These are phyloP conservation scores for Heteractis magnifica DNA, from an alignment of 92 coral and sea anemone species.

Conservation along the genomic window DNA sequence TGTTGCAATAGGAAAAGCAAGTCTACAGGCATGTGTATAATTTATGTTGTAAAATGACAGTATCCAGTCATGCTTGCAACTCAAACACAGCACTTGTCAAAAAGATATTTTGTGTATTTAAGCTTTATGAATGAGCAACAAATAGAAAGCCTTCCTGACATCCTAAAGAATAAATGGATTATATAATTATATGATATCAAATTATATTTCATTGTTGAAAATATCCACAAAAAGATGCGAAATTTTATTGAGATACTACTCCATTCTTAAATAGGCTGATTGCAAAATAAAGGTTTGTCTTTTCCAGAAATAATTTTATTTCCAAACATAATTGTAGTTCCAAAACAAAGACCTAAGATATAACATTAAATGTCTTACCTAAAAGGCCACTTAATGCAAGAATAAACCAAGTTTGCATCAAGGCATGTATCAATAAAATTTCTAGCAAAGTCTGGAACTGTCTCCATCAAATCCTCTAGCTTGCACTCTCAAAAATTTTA, in stretches of 20 bases:
- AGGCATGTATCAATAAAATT: constrained; percentile 73
- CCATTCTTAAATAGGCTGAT: constrained; percentile 9
- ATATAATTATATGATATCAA: not conserved
- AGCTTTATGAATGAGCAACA: not conserved
- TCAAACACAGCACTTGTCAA: not conserved
- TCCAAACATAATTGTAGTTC: not conserved
- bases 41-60: constrained; percentile 3
- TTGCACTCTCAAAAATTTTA: not conserved
- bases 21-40: not conserved
- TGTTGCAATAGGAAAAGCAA: not conserved
- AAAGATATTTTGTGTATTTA: not conserved
- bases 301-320: not conserved
- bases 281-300: constrained; percentile 7
- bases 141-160: not conserved
- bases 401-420: constrained; percentile 63
- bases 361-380: constrained; percentile 47
- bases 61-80: not conserved
- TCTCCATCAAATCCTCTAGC: constrained; percentile 59
- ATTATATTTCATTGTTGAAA: not conserved
- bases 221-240: not conserved
- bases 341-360: not conserved
- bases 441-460: constrained; percentile 87
- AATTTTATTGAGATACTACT: not conserved
- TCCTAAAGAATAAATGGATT: not conserved
- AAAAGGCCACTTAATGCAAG: constrained; percentile 76